Conservation (phyloP, 2,113 vertebrate species). For the Brachyhypopomus occidentalis region DNA sequence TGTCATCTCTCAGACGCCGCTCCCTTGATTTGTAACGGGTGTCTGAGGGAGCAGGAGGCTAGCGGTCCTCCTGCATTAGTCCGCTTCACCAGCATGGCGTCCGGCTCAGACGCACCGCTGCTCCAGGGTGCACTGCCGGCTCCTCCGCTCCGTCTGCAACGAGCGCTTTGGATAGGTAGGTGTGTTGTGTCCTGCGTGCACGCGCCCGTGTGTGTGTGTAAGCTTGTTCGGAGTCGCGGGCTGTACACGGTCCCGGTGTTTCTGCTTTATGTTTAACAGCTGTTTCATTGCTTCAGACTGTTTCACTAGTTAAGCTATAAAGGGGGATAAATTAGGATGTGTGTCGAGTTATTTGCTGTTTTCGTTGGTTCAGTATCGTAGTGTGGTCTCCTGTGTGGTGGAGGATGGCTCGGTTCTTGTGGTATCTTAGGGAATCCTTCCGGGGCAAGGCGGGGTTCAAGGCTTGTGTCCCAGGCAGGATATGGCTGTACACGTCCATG, state of each 20-base stretch:
- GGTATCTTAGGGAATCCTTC: background rate
- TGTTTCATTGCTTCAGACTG: background rate
- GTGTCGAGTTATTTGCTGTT: background rate
- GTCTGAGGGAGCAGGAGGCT: slow-evolving; percentile 67
- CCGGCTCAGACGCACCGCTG: background rate
- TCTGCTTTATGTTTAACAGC: slow-evolving; percentile 49
- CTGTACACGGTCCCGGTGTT: slow-evolving; percentile 36
- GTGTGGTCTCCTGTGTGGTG: background rate
- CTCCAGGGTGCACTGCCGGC: background rate
- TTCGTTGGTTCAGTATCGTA: background rate
- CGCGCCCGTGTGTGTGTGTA: background rate
- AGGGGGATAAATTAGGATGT: background rate
- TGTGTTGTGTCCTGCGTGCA: slow-evolving; percentile 32
- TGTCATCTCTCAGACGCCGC: slow-evolving; percentile 84
- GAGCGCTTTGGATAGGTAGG: slow-evolving; percentile 19
- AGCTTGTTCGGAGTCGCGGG: background rate
- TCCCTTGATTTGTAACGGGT: slow-evolving; percentile 88
- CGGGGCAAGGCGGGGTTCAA: background rate
- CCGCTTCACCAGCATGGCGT: slow-evolving; percentile 58
- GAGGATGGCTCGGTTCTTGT: background rate
- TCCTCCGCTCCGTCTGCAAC: background rate
- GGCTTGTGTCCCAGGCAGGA: background rate
- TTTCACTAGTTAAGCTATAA: background rate
- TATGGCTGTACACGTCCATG: slow-evolving; percentile 19
- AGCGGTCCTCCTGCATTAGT: slow-evolving; percentile 82